These are phyloP conservation scores for Albula goreensis DNA, from an alignment of 2,113 vertebrate genomes.

Conservation along the genomic window DNA sequence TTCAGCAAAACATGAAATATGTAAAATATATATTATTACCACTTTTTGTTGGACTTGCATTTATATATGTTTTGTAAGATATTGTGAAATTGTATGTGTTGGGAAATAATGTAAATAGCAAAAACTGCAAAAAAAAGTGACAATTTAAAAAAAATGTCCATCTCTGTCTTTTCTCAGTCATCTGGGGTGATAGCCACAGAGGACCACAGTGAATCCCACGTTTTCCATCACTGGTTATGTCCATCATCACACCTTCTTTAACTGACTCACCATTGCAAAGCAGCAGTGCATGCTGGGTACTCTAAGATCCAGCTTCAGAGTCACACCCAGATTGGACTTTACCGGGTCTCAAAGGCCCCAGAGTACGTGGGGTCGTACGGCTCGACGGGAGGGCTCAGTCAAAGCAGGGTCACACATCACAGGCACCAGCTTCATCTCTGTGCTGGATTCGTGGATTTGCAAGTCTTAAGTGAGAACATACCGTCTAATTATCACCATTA, in stretches of 20 bases:
- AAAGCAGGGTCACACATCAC: neutral
- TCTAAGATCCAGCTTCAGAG: neutral
- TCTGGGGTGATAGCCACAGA: neutral
- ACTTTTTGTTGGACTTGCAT: too few relatives aligned
- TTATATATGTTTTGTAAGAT: too few relatives aligned
- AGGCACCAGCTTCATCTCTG: neutral
- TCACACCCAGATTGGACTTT: neutral
- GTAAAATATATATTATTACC: too few relatives aligned
- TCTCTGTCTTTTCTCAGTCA: neutral
- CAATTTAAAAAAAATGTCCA: neutral
- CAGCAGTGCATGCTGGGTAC: neutral
- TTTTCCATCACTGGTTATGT: neutral
- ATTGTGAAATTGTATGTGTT: too few relatives aligned
- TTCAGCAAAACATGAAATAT: too few relatives aligned
- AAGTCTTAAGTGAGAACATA: neutral
- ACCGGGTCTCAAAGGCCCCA: neutral
- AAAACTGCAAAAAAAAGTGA: neutral
- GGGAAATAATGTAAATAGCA: too few relatives aligned
- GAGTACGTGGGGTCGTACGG: neutral
- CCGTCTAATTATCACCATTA: constrained; percentile 5
- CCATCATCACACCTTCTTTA: neutral
- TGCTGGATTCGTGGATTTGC: neutral
- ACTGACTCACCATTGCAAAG: neutral
- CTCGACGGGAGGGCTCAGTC: too few relatives aligned
- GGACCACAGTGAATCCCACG: neutral